Conservation (phyloP, 2,888 invertebrate genomes). For the Candidula unifasciata region DNA sequence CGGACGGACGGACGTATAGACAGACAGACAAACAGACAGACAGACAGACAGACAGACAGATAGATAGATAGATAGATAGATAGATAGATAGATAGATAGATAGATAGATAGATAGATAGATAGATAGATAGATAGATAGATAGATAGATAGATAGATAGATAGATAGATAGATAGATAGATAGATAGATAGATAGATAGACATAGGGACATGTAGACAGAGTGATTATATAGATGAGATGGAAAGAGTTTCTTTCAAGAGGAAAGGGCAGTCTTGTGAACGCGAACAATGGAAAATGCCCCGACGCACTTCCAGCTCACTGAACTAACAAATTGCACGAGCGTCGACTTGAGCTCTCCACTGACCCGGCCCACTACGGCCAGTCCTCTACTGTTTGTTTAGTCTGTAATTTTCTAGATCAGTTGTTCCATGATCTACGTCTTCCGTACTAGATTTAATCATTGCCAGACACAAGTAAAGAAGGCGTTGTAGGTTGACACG, state of each 20-base stretch:
- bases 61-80: too few relatives aligned
- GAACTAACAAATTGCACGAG: constrained; percentile 35
- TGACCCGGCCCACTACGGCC: neutral
- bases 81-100: too few relatives aligned
- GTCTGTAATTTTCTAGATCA: neutral
- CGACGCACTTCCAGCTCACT: constrained; percentile 6
- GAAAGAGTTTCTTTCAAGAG: neutral
- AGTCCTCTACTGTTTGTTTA: constrained; percentile 24
- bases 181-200: too few relatives aligned
- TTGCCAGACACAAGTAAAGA: neutral
- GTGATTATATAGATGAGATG: neutral
- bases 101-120: too few relatives aligned
- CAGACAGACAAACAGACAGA: too few relatives aligned
- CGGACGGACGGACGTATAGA: too few relatives aligned
- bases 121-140: too few relatives aligned
- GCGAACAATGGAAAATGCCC: neutral
- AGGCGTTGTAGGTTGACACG: neutral
- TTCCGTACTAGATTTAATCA: constrained; percentile 15
- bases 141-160: too few relatives aligned
- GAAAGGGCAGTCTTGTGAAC: neutral
- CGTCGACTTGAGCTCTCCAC: constrained; percentile 1
- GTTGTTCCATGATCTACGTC: constrained; percentile 11
- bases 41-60: too few relatives aligned
- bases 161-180: too few relatives aligned
- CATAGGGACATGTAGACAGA: neutral